Conservation (phyloP, 2,797 vertebrate genomes). For the Chiloscyllium punctatum region DNA sequence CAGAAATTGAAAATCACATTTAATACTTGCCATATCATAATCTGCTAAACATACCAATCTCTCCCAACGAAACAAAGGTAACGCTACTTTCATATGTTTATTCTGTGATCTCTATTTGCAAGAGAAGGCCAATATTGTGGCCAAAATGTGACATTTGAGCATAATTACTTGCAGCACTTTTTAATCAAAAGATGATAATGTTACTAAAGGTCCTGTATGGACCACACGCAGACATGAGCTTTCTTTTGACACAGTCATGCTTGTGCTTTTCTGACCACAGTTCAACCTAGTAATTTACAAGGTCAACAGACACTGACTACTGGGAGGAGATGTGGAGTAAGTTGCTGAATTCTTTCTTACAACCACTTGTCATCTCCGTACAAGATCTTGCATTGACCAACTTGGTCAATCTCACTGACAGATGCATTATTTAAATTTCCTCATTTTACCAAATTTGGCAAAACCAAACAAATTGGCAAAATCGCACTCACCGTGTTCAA, state of each 20-base stretch:
- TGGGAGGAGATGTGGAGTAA: background rate
- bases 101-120: background rate
- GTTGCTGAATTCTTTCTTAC: background rate
- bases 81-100: background rate
- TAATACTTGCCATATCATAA: background rate
- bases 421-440: background rate
- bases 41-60: background rate
- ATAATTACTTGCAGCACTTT: background rate
- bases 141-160: background rate
- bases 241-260: background rate
- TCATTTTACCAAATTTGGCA: background rate
- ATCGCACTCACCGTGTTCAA: background rate
- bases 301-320: background rate
- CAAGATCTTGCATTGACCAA: background rate
- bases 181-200: background rate
- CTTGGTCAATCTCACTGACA: background rate
- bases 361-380: background rate
- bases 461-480: background rate
- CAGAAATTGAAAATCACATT: slow-evolving; percentile 43
- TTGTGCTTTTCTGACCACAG: background rate
- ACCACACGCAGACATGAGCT: background rate
- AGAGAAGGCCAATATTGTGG: background rate
- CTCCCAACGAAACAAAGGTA: background rate
- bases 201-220: background rate
- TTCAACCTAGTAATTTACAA: background rate